Percentiles rank a stretch among this genome's conserved stretches.
Conservation (phyloP, 1,140 invertebrate species). For the Caenorhabditis briggsae region DNA sequence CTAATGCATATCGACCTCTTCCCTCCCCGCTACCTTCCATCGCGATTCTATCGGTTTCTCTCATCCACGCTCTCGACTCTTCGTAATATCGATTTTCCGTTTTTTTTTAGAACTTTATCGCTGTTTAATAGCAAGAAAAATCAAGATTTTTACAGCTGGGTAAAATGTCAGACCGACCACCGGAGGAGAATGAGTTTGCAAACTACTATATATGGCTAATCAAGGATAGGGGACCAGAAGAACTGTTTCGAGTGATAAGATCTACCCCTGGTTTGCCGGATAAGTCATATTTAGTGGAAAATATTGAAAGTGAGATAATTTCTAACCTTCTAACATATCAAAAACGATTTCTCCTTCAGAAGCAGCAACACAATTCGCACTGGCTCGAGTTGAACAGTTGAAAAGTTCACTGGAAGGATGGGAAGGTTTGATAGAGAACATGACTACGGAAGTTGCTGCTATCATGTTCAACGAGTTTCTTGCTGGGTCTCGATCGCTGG, state of each 20-base stretch:
- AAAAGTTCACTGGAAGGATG: slow-evolving; percentile 3
- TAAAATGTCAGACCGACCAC: slow-evolving; percentile 35
- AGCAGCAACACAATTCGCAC: neutral
- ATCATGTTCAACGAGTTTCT: neutral
- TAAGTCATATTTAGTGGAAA: neutral
- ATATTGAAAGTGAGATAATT: neutral
- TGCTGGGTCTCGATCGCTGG: neutral
- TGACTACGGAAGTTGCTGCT: neutral
- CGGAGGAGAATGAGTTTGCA: neutral
- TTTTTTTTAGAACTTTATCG: neutral
- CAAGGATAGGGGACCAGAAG: neutral
- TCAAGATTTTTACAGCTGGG: slow-evolving; percentile 15
- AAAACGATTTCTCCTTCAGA: neutral
- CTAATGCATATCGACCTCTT: slow-evolving; percentile 46
- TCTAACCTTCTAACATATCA: neutral
- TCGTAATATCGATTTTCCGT: neutral
- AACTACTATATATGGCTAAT: neutral
- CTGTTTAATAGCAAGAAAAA: neutral
- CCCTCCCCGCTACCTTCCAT: neutral
- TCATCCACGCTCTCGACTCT: neutral
- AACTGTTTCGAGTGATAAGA: neutral
- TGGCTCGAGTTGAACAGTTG: neutral
- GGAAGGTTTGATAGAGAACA: neutral
- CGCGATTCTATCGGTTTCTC: neutral
- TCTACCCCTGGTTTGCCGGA: neutral